A percentile compares a stretch with the other conserved stretches of the same genome.
These are phyloP conservation scores for Myxocyprinus asiaticus DNA, from an alignment of 2,113 vertebrate species.

Conservation along the genomic window DNA sequence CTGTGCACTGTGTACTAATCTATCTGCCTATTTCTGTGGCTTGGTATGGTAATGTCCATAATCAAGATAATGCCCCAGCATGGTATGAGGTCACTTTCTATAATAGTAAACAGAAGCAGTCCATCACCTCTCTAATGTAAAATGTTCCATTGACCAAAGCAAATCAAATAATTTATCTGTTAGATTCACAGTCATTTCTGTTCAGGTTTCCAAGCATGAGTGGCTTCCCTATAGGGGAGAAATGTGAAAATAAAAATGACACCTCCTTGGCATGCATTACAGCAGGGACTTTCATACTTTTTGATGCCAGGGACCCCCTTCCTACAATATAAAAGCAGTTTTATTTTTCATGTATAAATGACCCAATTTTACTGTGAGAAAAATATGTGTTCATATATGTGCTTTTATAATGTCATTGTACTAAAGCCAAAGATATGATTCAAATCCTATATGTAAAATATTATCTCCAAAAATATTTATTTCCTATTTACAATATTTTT, in stretches of 20 bases:
- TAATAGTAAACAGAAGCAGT: constrained; percentile 9
- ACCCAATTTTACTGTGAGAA: too few relatives aligned
- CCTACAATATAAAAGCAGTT: too few relatives aligned
- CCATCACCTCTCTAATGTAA: background rate
- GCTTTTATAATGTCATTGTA: too few relatives aligned
- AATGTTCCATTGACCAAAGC: constrained; percentile 3
- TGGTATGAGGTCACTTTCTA: constrained; percentile 26
- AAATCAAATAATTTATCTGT: background rate
- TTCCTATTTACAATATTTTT: too few relatives aligned
- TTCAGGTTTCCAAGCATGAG: background rate
- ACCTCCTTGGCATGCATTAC: background rate
- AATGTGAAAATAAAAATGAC: background rate
- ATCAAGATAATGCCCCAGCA: background rate
- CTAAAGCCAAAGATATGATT: too few relatives aligned
- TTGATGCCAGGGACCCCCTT: too few relatives aligned
- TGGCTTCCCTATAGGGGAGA: background rate
- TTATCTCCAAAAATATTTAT: too few relatives aligned
- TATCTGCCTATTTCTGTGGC: background rate
- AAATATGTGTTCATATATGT: too few relatives aligned
- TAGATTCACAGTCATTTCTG: background rate
- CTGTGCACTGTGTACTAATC: background rate
- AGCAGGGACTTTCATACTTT: too few relatives aligned
- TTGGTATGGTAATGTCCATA: constrained; percentile 14
- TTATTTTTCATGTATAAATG: too few relatives aligned
- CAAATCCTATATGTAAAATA: too few relatives aligned